phyloP scores from a whole-genome alignment of 2,113 vertebrate genomes.

The Peucedramus taeniatus region DNA sequence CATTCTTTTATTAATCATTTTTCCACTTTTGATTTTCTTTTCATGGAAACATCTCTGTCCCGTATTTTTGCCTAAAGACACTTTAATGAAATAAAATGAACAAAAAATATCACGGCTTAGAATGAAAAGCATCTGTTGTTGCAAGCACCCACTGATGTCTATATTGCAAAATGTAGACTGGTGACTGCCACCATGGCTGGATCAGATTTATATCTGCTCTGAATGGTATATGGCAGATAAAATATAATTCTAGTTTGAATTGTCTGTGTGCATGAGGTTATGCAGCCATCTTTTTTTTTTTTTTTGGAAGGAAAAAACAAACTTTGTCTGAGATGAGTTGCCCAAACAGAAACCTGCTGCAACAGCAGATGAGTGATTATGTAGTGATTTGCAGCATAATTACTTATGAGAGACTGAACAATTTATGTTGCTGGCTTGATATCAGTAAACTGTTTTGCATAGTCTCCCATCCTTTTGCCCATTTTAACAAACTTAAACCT shows the following conservation, averaged over 20 bases:
- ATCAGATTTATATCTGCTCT: neutral
- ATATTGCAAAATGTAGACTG: neutral
- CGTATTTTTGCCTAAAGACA: neutral
- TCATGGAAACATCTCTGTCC: neutral
- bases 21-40: neutral
- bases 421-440: neutral
- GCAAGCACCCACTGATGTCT: neutral
- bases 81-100: neutral
- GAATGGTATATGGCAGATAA: neutral
- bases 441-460: neutral
- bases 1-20: neutral
- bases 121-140: neutral
- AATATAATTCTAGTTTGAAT: neutral
- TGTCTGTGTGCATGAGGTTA: neutral
- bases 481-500: neutral
- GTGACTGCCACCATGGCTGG: neutral
- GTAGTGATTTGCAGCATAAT: neutral
- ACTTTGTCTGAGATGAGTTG: neutral
- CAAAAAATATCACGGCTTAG: neutral
- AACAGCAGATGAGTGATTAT: conserved; percentile 3
- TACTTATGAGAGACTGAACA: neutral
- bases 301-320: neutral
- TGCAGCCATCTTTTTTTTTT: neutral
- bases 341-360: neutral
- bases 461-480: neutral